Base-by-base conservation (phyloP, 2,888 invertebrate genomes). In the Mayetiola destructor region DNA sequence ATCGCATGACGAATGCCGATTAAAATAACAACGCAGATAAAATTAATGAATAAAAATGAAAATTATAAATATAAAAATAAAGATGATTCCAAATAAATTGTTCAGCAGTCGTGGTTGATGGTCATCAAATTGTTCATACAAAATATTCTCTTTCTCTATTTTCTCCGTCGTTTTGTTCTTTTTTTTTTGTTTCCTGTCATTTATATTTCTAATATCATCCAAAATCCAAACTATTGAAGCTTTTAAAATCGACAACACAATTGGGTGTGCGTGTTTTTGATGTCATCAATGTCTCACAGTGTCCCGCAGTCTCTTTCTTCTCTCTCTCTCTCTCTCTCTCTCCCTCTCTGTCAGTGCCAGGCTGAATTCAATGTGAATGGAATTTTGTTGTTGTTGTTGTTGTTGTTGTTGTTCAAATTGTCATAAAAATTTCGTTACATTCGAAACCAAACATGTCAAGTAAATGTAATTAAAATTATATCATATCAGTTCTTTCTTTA, bases 21-120 rank as follows among this genome's bases (percentile, higher is more conserved):
- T n/a, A n/a, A n/a, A n/a, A n/a, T n/a, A n/a, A n/a, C n/a, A n/a
- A n/a, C n/a, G n/a, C n/a, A n/a, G n/a, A n/a, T 48, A 48, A 48
- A 48, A 48, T 48, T 48, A 48, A 48, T 48, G 48, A 48, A 48
- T 48, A 48, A 27, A 48, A 48, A 48, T 48, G 48, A 48, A 36
- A 48, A 48, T 48, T 23, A 27, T 48, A 27, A 27, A 48, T 48
- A 16, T 48, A 27, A 32, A 32, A 10, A 32, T 9, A 10, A 32
- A 32, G 32, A 32, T 9, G 32, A 32, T n/a, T n/a, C n/a, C n/a
- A n/a, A n/a, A 36, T 8, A 48, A 27, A n/a, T 14, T 48, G 48
- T n/a, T n/a, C n/a, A n/a, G n/a, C n/a, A n/a, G n/a, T n/a, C n/a
- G n/a, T n/a, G n/a, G n/a, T 48, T 48, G 48, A 48, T 27, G n/a